A percentile compares a stretch with the other conserved stretches of the same genome.
Evolutionary conservation across 2,888 invertebrate genomes (phyloP).

Genomic region (Uropetala carovei): DNA sequence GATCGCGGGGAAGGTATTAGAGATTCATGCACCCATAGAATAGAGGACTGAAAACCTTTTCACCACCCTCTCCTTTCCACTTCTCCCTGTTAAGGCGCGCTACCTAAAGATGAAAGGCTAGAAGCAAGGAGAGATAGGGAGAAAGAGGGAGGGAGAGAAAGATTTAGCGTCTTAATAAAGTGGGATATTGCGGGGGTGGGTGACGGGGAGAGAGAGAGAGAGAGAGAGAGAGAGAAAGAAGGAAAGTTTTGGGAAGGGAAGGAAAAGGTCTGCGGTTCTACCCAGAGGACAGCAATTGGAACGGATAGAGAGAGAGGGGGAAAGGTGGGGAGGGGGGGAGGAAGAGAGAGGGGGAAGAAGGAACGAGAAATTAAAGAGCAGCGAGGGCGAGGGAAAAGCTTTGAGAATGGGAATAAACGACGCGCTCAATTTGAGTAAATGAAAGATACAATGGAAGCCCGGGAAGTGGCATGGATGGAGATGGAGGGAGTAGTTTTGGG

Average conservation of each 20-base stretch:
- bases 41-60: neutral
- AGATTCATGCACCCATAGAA: neutral
- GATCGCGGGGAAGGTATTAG: neutral
- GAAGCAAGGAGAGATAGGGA: neutral
- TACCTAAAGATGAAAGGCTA: neutral
- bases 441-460: constrained; percentile 9
- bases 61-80: no score
- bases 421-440: constrained; percentile 22
- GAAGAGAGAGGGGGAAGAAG: neutral
- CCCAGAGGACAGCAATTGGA: constrained; percentile 15
- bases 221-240: neutral
- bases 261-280: neutral
- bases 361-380: neutral
- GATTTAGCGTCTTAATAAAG: constrained; percentile 11
- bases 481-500: no score
- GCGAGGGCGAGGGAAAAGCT: no score
- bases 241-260: neutral
- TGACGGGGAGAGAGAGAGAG: neutral
- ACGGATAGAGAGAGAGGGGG: neutral
- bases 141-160: neutral
- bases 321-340: no score
- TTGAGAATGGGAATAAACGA: neutral
- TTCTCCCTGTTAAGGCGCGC: no score
- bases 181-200: neutral
- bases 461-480: neutral